Evolutionary conservation across 1,140 invertebrate species (phyloP).

Genomic region (Macrosteles quadrilineatus): DNA sequence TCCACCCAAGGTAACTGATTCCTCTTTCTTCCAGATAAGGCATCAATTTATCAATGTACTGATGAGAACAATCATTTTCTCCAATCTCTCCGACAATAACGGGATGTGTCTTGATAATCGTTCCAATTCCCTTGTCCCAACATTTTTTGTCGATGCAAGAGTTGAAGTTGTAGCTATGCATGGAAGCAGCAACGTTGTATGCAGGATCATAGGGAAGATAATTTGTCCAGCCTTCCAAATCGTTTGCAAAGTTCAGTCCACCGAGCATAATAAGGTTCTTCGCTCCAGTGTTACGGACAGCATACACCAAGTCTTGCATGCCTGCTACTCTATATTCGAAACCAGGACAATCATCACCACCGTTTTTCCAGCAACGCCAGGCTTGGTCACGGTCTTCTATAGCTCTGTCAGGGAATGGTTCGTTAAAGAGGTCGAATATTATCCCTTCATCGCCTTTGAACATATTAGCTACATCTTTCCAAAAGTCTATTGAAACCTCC

Average conservation of each 20-base stretch:
- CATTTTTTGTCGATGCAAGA: not conserved
- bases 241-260: not conserved
- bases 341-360: not conserved
- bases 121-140: not conserved
- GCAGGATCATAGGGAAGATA: not conserved
- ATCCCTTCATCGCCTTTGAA: not conserved
- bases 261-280: not conserved
- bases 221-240: not conserved
- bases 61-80: not conserved
- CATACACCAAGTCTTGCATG: not conserved
- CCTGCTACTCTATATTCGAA: not conserved
- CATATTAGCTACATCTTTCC: not conserved
- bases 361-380: not conserved
- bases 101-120: not conserved
- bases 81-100: constrained; percentile 1
- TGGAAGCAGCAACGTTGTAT: not conserved
- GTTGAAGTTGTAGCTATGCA: not conserved
- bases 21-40: not conserved
- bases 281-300: not conserved
- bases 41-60: not conserved
- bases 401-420: not conserved
- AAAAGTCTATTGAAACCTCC: not conserved
- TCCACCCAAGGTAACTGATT: constrained; percentile 3
- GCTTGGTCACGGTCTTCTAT: not conserved
- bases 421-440: constrained; percentile 8